These are phyloP conservation scores for Chrysochloris asiatica DNA, from an alignment of 2,113 vertebrate species.

Conservation along the genomic window DNA sequence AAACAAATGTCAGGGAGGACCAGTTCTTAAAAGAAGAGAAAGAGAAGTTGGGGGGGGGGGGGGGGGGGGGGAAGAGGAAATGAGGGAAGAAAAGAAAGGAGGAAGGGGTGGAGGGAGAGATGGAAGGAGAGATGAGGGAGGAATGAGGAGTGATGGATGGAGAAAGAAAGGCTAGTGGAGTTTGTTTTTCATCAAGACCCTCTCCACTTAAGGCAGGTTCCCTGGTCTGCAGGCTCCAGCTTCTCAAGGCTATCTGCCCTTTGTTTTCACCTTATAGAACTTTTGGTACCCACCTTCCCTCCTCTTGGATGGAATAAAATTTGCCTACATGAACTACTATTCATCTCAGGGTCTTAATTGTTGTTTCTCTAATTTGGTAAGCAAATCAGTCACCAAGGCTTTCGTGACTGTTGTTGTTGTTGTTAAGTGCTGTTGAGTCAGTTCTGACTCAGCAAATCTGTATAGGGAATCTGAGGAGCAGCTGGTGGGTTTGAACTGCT, in stretches of 20 bases:
- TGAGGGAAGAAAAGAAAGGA: neutral
- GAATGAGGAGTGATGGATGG: neutral
- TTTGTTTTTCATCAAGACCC: neutral
- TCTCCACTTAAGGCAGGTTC: neutral
- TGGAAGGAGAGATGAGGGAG: neutral
- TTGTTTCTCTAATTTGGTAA: slow-evolving; percentile 32
- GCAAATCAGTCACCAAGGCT: neutral
- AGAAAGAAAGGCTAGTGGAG: neutral
- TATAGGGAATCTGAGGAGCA: no score
- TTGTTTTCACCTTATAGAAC: neutral
- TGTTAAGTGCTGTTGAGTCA: no score
- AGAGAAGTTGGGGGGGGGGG: neutral
- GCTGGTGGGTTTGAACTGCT: no score
- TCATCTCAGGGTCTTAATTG: slow-evolving; percentile 16
- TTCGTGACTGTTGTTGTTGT: neutral
- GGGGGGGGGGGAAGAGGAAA: neutral
- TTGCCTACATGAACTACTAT: neutral
- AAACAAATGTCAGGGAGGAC: neutral
- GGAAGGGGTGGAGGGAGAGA: neutral
- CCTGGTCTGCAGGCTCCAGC: neutral
- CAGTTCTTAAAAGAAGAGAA: neutral
- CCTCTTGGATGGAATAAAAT: neutral
- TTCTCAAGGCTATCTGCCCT: neutral
- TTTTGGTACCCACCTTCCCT: neutral
- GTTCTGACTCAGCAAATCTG: no score